A percentile compares a stretch with the other conserved stretches of the same genome.
phyloP scores from a whole-genome alignment of 2,888 invertebrate species.

The Hypsopygia costalis region DNA sequence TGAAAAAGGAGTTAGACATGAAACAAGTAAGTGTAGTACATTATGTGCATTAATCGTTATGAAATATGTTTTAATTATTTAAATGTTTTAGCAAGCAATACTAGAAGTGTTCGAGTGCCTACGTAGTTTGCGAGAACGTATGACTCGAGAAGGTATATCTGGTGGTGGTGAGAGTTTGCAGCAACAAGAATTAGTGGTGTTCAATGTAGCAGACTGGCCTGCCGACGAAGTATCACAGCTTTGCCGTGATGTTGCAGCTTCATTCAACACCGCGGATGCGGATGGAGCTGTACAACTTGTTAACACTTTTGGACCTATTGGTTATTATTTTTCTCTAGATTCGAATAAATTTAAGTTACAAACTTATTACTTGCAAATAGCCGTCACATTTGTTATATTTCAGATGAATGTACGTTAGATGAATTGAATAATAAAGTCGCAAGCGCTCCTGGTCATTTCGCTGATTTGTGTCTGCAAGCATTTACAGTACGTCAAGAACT shows the following conservation, averaged over 20 bases:
- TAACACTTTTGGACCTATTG: slow-evolving; percentile 39
- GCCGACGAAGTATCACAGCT: slow-evolving; percentile 57
- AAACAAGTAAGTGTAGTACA: slow-evolving; percentile 49
- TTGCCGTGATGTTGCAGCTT: slow-evolving; percentile 46
- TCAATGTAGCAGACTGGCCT: slow-evolving; percentile 69
- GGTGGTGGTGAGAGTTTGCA: slow-evolving; percentile 43
- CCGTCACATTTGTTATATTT: slow-evolving; percentile 5
- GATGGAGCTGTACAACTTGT: slow-evolving; percentile 46
- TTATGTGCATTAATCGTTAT: too few relatives aligned
- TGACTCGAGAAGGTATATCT: slow-evolving; percentile 45
- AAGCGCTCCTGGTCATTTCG: slow-evolving; percentile 54
- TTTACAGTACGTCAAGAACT: slow-evolving; percentile 65
- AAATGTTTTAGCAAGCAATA: slow-evolving; percentile 51
- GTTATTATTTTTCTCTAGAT: slow-evolving; percentile 32
- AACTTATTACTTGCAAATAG: background rate
- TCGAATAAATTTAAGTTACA: too few relatives aligned
- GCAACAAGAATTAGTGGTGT: slow-evolving; percentile 53
- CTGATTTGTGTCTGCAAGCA: slow-evolving; percentile 63
- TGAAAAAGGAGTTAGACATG: slow-evolving; percentile 70
- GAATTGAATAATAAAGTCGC: slow-evolving; percentile 49
- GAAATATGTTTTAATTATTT: background rate
- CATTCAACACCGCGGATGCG: slow-evolving; percentile 29
- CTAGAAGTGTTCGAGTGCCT: slow-evolving; percentile 55
- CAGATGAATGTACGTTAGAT: slow-evolving; percentile 51
- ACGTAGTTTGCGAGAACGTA: slow-evolving; percentile 48